Conservation (phyloP, 2,888 invertebrate species). For the Megamerina dolium region DNA sequence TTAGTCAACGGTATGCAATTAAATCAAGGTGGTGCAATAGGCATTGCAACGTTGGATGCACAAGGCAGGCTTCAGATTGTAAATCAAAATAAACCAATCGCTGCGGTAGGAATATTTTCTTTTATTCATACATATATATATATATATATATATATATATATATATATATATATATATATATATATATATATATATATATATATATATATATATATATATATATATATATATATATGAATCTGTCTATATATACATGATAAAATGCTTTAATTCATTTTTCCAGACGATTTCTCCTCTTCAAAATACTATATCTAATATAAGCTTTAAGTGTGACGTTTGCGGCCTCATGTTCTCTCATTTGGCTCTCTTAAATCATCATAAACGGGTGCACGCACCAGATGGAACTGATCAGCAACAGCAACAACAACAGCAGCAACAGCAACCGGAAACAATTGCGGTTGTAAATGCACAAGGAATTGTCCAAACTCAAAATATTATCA, state of each 20-base stretch:
- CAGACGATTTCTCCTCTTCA: conserved; percentile 48
- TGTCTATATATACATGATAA: too few relatives aligned
- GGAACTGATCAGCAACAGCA: conserved; percentile 48
- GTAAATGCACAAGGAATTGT: conserved; percentile 51
- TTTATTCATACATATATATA: background rate
- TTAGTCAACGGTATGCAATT: conserved; percentile 77
- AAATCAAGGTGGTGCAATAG: conserved; percentile 53
- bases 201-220: too few relatives aligned
- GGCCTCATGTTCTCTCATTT: conserved; percentile 80
- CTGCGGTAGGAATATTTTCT: conserved; percentile 34
- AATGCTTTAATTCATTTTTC: conserved; percentile 2
- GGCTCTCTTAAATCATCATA: conserved; percentile 77
- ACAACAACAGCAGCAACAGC: conserved; percentile 28
- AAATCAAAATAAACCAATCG: conserved; percentile 47
- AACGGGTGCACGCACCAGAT: conserved; percentile 66
- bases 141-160: too few relatives aligned
- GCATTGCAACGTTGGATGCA: conserved; percentile 48
- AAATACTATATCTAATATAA: conserved; percentile 72
- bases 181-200: too few relatives aligned
- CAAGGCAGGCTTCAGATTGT: conserved; percentile 49
- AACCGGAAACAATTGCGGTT: conserved; percentile 52
- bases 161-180: too few relatives aligned
- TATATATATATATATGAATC: too few relatives aligned
- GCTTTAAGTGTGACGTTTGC: conserved; percentile 83
- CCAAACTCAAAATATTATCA: conserved; percentile 47